phyloP scores from a whole-genome alignment of 2,888 invertebrate species.

The Drosophila sordidapex region DNA sequence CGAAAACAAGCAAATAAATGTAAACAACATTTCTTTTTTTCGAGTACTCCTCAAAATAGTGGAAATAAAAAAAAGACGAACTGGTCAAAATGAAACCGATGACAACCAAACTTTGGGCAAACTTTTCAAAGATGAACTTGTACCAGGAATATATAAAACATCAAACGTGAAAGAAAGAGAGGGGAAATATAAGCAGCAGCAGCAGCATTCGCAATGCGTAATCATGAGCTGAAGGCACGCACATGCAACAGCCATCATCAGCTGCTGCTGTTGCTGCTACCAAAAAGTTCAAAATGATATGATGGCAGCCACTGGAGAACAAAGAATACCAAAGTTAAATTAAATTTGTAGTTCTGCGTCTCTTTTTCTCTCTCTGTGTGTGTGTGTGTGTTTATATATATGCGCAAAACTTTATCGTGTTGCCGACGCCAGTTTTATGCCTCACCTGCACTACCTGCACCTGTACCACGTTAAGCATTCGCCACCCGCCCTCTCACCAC shows the following conservation, averaged over 20 bases:
- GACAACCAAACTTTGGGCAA: constrained; percentile 46
- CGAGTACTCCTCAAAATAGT: constrained; percentile 14
- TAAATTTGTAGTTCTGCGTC: constrained; percentile 83
- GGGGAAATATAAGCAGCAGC: constrained; percentile 1
- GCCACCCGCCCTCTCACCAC: background rate
- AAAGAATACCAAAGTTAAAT: constrained; percentile 84
- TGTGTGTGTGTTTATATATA: constrained; percentile 46
- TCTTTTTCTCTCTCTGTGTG: background rate
- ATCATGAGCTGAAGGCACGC: constrained; percentile 40
- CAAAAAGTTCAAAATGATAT: constrained; percentile 57
- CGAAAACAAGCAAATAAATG: constrained; percentile 3
- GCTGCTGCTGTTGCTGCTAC: constrained; percentile 13
- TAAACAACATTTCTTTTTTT: constrained; percentile 2
- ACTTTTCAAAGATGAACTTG: constrained; percentile 60
- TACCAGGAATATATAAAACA: constrained; percentile 28
- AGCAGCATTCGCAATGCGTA: constrained; percentile 29
- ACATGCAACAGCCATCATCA: constrained; percentile 47
- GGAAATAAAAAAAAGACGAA: background rate
- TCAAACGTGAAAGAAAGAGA: constrained; percentile 29
- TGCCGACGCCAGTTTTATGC: constrained; percentile 14
- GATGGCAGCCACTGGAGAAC: constrained; percentile 63
- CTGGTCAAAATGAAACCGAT: constrained; percentile 29
- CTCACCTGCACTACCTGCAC: constrained; percentile 30
- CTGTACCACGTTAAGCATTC: background rate
- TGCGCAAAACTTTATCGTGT: constrained; percentile 82